Evolutionary conservation across 1,140 invertebrate genomes (phyloP), one percentile per base, ranked within the genome.

Genomic region (Branchinecta lynchi): DNA sequence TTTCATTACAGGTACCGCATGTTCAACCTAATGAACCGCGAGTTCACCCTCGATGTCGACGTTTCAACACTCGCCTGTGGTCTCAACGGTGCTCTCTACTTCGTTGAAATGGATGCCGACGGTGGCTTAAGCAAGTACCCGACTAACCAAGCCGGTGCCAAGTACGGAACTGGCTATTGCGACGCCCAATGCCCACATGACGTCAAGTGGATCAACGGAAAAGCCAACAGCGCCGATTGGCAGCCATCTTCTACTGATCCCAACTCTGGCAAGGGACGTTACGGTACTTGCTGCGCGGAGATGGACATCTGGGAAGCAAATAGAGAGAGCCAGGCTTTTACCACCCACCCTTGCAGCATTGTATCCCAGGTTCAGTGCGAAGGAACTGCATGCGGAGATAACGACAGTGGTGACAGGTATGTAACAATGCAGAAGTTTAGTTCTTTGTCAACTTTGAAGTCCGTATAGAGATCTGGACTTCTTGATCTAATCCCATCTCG

Each of bases 171-270:
- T 43, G 73, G 73, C 43, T 74, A 74, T 45, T 74, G 73, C 66
- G 73, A 74, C 66, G 73, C 73, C n/a, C 73, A 74, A 45, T 74
- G 73, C 66, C 73, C 73, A 17, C 73, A 74, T 69, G 73, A 74
- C 66, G 69, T 74, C 46, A 74, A 74, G 66, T 74, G 69, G 70
- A 74, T 74, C 60, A 69, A 72, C 60, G 73, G 73, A 7, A 69
- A 72, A 45, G 71, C 73, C 66, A 74, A 74, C 70, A 44, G 21
- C 44, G 69, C 67, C 43, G 68, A 74, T 7, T 74, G 73, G 73
- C 17, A 51, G 9, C 71, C 73, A 7, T 72, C 71, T n/a, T 44
- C 69, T 45, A 71, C 68, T 43, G 73, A 74, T 44, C 9, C 45
- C 45, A 74, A 74, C 70, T 71, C 73, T 10, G 73, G 72, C 8